Base-by-base conservation (phyloP, 1,140 invertebrate genomes). In the Apis dorsata region DNA sequence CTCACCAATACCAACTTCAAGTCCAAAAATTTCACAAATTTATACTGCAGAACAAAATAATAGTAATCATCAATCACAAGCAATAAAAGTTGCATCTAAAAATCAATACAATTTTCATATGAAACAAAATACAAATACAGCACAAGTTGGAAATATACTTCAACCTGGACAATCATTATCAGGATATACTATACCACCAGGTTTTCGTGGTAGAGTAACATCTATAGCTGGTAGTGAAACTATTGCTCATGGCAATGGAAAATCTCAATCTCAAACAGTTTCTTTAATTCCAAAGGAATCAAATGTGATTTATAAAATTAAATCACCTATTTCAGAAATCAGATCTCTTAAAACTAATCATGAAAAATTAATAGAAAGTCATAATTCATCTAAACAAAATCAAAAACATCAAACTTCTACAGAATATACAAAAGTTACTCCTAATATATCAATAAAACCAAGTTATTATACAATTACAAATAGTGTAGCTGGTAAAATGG, bases 401-500 rank as follows among this genome's bases (percentile, higher is more conserved):
- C 72, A 81, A 57, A 59, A 49, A 68, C 34, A 34, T 53, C 73
- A 60, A 59, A 28, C 19, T 9, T 53, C 57, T 15, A 55, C 7
- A 12, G 81, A 83, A 17, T 72, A 71, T 57, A 76, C 73, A 15
- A 87, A 79, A 65, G 15, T 71, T 34, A 21, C 63, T 21, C 12
- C 53, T 2, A 77, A 78, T 2, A 53, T 62, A 12, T 65, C 88
- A 12, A 72, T 86, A 0, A 93, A 92, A 83, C 88, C 91, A 34
- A 93, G 86, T 87, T 94, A 93, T 73, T 93, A 93, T 5, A 97
- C 97, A 0, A 95, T 97, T 7, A 96, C 96, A 2, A 97, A 97
- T 89, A 97, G 96, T 24, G 95, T 97, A 59, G 96, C 96, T 9
- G 96, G 97, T 21, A 96, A 95, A 84, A 93, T 96, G 71, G 95